Evolutionary conservation across 1,140 invertebrate species (phyloP).

Genomic region (Drosophila parabipectinata): DNA sequence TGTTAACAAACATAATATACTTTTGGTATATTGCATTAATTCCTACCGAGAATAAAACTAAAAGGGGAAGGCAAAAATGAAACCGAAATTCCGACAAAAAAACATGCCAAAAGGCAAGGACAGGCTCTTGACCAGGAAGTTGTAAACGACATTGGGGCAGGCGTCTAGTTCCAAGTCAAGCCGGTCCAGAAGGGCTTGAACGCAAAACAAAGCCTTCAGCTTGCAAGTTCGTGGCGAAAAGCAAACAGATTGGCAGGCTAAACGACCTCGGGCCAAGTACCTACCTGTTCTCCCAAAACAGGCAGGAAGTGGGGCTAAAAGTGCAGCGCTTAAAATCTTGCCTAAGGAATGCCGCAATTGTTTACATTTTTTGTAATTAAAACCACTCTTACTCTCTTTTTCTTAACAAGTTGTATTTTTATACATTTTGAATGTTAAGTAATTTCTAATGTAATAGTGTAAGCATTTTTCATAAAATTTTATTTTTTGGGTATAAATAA

Average conservation of each 20-base stretch:
- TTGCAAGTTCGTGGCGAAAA: conserved; percentile 44
- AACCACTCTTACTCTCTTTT: too few species aligned
- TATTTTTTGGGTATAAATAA: too few species aligned
- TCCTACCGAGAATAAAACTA: conserved; percentile 15
- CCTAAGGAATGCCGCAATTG: not conserved
- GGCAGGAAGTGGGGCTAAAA: conserved; percentile 50
- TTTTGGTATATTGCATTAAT: not conserved
- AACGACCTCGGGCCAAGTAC: conserved; percentile 53
- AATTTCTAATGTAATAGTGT: too few species aligned
- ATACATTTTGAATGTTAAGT: too few species aligned
- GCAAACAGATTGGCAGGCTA: conserved; percentile 76
- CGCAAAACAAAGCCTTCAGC: conserved; percentile 35
- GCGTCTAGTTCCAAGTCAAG: conserved; percentile 27
- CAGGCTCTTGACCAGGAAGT: conserved; percentile 74
- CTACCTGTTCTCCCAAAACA: conserved; percentile 37
- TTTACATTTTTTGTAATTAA: too few species aligned
- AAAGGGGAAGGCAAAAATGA: conserved; percentile 24
- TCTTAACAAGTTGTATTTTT: too few species aligned
- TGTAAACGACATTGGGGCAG: conserved; percentile 64
- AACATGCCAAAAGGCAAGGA: conserved; percentile 47
- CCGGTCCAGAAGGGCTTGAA: conserved; percentile 12
- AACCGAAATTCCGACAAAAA: conserved; percentile 14
- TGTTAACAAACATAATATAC: too few species aligned
- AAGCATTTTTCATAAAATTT: too few species aligned
- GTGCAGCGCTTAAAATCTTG: not conserved